These are phyloP conservation scores for Sylvietta virens DNA, from an alignment of 2,113 vertebrate species.

Conservation along the genomic window DNA sequence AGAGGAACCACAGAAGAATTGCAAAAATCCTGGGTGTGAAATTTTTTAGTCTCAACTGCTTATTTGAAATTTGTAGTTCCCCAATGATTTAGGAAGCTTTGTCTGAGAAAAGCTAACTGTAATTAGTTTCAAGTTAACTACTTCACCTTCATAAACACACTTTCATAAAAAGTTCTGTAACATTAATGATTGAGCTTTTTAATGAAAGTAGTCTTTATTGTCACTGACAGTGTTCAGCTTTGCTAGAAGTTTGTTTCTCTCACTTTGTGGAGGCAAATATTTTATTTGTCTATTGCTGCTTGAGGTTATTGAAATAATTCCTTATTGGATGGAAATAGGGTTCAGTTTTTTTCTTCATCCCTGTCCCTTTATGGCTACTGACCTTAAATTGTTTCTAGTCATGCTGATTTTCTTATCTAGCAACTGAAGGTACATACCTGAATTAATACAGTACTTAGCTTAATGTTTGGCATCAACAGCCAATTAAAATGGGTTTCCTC, in stretches of 20 bases:
- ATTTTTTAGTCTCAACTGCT: not conserved
- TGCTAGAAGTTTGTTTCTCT: not conserved
- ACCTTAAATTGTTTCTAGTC: not conserved
- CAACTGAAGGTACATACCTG: not conserved
- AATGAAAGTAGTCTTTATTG: not conserved
- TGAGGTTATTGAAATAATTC: not conserved
- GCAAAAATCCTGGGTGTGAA: not conserved
- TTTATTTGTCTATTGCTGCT: not conserved
- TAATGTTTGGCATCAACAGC: not conserved
- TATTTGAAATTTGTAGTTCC: not conserved
- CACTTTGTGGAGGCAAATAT: not conserved
- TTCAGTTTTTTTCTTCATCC: not conserved
- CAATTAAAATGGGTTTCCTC: not conserved
- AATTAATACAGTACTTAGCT: not conserved
- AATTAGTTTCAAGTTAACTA: not conserved
- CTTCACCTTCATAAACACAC: not conserved
- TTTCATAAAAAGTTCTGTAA: not conserved
- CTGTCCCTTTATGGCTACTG: not conserved
- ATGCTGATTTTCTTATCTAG: not conserved
- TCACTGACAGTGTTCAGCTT: not conserved
- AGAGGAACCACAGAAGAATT: not conserved
- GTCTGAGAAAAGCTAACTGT: not conserved
- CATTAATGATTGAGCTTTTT: not conserved
- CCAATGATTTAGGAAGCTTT: not conserved
- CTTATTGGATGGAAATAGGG: not conserved